These are phyloP conservation scores for Parnassius mnemosyne DNA, from an alignment of 2,888 invertebrate species.

Conservation along the genomic window DNA sequence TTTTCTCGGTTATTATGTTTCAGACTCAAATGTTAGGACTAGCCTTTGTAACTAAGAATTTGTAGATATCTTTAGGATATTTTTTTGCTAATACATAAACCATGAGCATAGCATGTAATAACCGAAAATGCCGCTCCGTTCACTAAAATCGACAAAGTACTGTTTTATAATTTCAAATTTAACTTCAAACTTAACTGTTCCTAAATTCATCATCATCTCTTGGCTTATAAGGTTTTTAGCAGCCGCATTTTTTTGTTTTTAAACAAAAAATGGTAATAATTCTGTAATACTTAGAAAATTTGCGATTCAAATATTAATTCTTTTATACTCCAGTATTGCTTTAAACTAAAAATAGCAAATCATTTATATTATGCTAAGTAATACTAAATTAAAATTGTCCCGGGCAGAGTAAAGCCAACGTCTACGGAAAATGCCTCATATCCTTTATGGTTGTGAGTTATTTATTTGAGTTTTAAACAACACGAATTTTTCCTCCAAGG, in stretches of 20 bases:
- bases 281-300: neutral
- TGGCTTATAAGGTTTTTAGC: neutral
- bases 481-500: constrained; percentile 17
- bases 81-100: too few relatives aligned
- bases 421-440: constrained; percentile 40
- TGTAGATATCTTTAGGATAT: too few relatives aligned
- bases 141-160: too few relatives aligned
- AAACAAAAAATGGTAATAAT: too few relatives aligned
- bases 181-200: too few relatives aligned
- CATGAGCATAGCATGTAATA: too few relatives aligned
- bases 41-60: too few relatives aligned
- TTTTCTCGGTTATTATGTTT: too few relatives aligned
- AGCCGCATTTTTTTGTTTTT: too few relatives aligned
- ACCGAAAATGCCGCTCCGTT: too few relatives aligned
- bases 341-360: constrained; percentile 27
- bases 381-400: constrained; percentile 34
- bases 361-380: constrained; percentile 43
- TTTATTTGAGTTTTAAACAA: constrained; percentile 35
- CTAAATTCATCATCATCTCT: neutral
- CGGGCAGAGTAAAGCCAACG: constrained; percentile 39
- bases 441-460: constrained; percentile 34
- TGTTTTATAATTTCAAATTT: too few relatives aligned
- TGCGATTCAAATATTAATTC: neutral
- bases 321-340: constrained; percentile 7
- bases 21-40: too few relatives aligned